Evolutionary conservation across 2,113 vertebrate species (phyloP).

Genomic region (Vidua macroura): DNA sequence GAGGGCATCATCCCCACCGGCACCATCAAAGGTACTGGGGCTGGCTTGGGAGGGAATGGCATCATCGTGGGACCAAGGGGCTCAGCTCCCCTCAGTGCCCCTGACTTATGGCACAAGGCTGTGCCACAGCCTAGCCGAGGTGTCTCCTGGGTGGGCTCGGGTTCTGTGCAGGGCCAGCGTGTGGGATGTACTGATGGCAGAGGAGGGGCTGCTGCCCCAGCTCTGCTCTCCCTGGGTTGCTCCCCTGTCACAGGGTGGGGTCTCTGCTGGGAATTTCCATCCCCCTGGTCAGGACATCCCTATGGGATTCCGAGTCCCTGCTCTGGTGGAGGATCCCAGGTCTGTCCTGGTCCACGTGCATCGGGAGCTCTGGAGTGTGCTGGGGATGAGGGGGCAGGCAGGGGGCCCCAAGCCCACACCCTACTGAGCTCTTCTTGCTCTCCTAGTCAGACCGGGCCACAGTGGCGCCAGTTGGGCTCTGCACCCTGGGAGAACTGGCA

Average conservation of each 20-base stretch:
- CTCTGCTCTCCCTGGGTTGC: background rate
- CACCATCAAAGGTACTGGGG: slow-evolving; percentile 79
- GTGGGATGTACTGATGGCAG: background rate
- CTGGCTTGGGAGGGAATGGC: background rate
- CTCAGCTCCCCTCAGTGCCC: background rate
- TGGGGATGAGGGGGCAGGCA: too few species aligned
- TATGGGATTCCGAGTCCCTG: background rate
- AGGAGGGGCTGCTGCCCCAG: background rate
- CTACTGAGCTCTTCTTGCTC: background rate
- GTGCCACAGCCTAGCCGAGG: accelerated
- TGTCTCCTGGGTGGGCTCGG: background rate
- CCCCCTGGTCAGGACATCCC: too few species aligned
- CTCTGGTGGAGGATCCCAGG: background rate
- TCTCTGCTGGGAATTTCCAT: background rate
- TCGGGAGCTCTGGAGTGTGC: background rate
- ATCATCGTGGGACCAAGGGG: accelerated
- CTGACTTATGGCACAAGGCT: background rate
- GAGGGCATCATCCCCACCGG: slow-evolving; percentile 92
- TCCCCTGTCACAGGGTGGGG: background rate
- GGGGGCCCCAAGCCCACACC: too few species aligned
- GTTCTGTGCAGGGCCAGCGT: accelerated
- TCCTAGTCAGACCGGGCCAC: too few species aligned
- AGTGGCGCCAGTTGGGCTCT: accelerated
- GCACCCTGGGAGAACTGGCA: background rate
- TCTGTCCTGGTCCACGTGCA: accelerated